Evolutionary conservation across 2,113 vertebrate genomes (phyloP), one percentile per base, ranked within the genome.

Genomic region (Pelecanoides urinatrix): DNA sequence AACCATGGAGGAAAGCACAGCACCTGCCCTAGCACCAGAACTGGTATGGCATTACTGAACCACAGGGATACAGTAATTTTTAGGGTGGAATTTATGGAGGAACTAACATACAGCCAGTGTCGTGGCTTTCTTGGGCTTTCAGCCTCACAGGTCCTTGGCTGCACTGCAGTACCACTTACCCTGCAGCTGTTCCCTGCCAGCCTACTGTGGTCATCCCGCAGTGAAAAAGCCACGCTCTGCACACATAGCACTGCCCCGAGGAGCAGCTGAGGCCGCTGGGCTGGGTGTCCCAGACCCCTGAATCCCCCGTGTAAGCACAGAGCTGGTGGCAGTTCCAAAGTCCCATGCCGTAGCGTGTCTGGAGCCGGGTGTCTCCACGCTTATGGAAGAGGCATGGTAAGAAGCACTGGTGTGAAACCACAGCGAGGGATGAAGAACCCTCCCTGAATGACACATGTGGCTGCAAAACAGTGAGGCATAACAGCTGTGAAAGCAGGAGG

Each of bases 21-120:
- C 81, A 68, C 49, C 53, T 76, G 36, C 21, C 20, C n/a, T 18
- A 27, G 58, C 10, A 16, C 34, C 58, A 66, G 71, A 44, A 20
- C 36, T 50, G 25, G 6, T 13, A 16, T 4, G 14, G 40, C 19
- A 19, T 30, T 56, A n/a, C 47, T 21, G 70, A 93, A 34, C 19
- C 7, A 14, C 18, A 20, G 8, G 49, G 0, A 0, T 44, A 49
- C 4, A 21, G 11, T 11, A 16, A 22, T 36, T 76, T 82, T 56
- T 52, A 76, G 63, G 72, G 25, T 36, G 6, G 30, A 65, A 83
- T 58, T 94, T 50, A 45, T 36, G n/a, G 58, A 76, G 21, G 49
- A 72, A 5, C 18, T 68, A 59, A 52, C 11, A 21, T 4, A 11
- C 1, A 61, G 22, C 3, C 0, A 0, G 6, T 38, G 15, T 45